phyloP scores from a whole-genome alignment of 2,797 vertebrate genomes.

The Martes flavigula region DNA sequence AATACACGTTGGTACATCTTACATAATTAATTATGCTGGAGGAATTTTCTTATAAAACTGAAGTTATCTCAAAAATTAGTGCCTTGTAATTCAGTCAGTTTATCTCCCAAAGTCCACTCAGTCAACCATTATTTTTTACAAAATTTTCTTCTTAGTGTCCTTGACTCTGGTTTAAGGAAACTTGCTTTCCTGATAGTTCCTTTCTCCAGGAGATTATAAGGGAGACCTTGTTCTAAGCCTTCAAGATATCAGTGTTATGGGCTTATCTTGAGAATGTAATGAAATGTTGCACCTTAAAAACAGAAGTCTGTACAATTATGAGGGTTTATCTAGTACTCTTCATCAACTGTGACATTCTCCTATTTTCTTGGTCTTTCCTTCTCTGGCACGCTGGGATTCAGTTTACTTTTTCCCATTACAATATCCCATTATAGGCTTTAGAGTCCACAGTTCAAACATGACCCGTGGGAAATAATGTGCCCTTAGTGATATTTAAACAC shows the following conservation, averaged over 20 bases:
- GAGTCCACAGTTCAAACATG: background rate
- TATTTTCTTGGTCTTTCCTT: background rate
- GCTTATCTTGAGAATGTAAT: conserved; percentile 20
- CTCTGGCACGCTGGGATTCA: background rate
- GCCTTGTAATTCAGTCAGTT: background rate
- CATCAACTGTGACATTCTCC: background rate
- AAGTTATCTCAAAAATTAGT: background rate
- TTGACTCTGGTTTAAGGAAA: background rate
- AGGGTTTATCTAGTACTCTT: background rate
- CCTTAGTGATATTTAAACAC: conserved; percentile 9
- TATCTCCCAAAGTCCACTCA: background rate
- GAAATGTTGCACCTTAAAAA: conserved; percentile 14
- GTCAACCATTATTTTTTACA: background rate
- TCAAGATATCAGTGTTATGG: background rate
- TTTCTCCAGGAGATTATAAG: background rate
- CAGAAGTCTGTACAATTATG: background rate
- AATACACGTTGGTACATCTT: background rate
- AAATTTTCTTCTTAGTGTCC: background rate
- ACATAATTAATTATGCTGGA: background rate
- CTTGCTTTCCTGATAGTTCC: background rate
- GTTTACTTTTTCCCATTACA: background rate
- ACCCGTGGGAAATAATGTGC: background rate
- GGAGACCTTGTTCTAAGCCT: background rate
- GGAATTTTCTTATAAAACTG: background rate
- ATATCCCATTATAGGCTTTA: background rate